Evolutionary conservation across 2,113 vertebrate species (phyloP), one percentile per base, ranked within the genome.

Genomic region (Cavia porcellus): DNA sequence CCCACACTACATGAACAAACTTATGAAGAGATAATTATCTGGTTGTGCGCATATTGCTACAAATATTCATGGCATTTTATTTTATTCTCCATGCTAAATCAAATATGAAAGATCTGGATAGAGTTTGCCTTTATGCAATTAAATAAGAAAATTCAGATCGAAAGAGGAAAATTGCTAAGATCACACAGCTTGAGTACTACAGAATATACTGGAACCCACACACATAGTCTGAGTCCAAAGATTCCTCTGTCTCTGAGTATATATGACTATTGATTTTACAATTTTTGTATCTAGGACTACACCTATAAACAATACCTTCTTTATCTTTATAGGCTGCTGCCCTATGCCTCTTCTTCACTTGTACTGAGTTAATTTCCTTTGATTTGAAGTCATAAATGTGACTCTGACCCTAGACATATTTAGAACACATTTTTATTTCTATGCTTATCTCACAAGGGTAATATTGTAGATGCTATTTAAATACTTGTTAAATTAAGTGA

Each of bases 391-490:
- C 90, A n/a, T 77, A 95, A 88, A 90, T 88, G 59, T 92, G 81
- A 82, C 38, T 86, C 24, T 96, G 89, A 92, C 59, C 77, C 19
- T 84, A 84, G 61, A 92, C 20, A 95, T 66, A 92, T 94, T 96
- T 85, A 87, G 59, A 95, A 79, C 13, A 81, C 32, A 92, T 42
- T 94, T 96, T 96, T 77, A 90, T 90, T 96, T 97, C 75, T 96
- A 81, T 94, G 92, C 24, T 95, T 92, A 17, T 90, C 59, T 87
- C 70, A 89, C 50, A 75, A 8, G 68, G 57, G 17, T 87, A n/a
- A 97, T 25, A 92, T 90, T 96, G 92, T 94, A 88, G 62, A 95
- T 77, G 25, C 25, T 92, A 38, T 96, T 96, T 96, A 96, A 96
- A 87, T 86, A 75, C 15, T 87, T 90, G 30, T 62, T 90, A 94